Evolutionary conservation across 2,888 invertebrate species (phyloP).

Genomic region (Tipula unca): DNA sequence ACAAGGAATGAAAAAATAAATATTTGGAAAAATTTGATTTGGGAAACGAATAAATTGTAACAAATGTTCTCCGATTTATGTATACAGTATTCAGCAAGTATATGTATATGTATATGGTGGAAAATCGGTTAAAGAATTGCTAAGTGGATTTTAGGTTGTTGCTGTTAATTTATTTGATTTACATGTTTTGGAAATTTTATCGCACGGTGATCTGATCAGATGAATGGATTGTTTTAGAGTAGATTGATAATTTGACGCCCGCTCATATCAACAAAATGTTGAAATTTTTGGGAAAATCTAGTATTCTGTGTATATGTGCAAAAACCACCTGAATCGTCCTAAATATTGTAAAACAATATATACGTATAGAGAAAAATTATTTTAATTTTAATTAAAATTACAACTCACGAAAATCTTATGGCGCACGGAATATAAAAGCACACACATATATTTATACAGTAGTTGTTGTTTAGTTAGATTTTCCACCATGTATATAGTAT

Average conservation of each 20-base stretch:
- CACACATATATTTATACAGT: background rate
- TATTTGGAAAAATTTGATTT: background rate
- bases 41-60: background rate
- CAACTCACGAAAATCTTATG: slow-evolving; percentile 8
- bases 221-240: background rate
- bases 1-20: background rate
- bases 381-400: background rate
- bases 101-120: background rate
- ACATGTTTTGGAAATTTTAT: background rate
- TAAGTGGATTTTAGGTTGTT: background rate
- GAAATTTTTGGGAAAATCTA: background rate
- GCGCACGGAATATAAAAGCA: background rate
- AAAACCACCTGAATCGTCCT: background rate
- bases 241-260: background rate
- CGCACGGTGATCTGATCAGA: background rate
- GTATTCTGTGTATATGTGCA: background rate
- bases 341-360: background rate
- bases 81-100: too few species aligned
- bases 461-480: background rate
- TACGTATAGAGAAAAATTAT: background rate
- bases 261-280: background rate
- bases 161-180: background rate
- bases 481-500: background rate
- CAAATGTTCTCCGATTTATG: background rate
- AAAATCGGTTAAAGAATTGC: background rate